Evolutionary conservation across 2,888 invertebrate species (phyloP), one percentile per base, ranked within the genome.

Genomic region (Mystacides longicornis): DNA sequence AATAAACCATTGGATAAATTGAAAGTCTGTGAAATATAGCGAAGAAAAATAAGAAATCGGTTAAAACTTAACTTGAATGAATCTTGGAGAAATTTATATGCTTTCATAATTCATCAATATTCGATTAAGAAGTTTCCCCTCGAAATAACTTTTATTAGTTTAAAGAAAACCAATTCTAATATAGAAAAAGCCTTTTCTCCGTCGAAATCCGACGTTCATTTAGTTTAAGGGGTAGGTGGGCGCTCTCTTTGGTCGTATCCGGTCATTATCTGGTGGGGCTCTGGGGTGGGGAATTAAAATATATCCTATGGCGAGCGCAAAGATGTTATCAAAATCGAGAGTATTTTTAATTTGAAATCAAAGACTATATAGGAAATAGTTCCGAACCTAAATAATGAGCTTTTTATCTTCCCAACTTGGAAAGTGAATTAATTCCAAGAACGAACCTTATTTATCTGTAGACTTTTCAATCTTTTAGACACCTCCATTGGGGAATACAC

Each of bases 201-300:
- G 37, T 37, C 3, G 37, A 37, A 37, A 37, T 37, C 16, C 37
- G 37, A 37, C 37, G 37, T 37, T 37, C 37, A 37, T 37, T 37
- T 37, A 37, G 37, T 37, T 37, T 37, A 14, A 37, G 3, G 37
- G 37, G 37, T 14, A 37, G 37, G 37, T 37, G 16, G n/a, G 3
- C 14, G 14, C 37, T 37, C 37, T 14, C 14, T 37, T 37, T 37
- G 37, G 37, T 37, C 37, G 37, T 37, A 37, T 37, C 37, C 37
- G 37, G 37, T 37, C 37, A 37, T 37, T 37, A 14, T 37, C 37
- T 37, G 45, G 45, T 20, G 20, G 20, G 45, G 14, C 37, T 7
- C 20, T 27, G 31, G 23, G 51, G 56, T 57, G 60, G 60, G 60
- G 57, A 60, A 60, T 60, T 57, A 57, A 59, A 60, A 60, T 52